phyloP scores from a whole-genome alignment of 2,113 vertebrate species.

The Otocyon megalotis region DNA sequence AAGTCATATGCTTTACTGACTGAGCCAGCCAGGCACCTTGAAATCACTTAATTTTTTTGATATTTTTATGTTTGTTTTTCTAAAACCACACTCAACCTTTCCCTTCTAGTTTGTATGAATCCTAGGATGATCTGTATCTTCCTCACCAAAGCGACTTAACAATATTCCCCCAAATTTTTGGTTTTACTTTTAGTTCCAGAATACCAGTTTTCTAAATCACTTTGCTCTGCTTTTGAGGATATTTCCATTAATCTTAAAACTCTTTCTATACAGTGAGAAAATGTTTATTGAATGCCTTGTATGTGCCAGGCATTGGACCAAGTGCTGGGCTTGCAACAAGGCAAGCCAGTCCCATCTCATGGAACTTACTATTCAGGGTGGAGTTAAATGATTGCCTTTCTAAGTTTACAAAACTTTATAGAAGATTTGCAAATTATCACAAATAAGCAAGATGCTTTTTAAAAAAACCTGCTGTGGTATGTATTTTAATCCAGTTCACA shows the following conservation, averaged over 20 bases:
- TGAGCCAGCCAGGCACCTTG: neutral
- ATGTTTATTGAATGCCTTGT: neutral
- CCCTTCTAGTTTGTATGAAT: neutral
- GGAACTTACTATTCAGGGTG: neutral
- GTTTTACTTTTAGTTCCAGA: slow-evolving; percentile 39
- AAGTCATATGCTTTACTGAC: neutral
- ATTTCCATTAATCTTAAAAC: neutral
- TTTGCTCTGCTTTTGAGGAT: neutral
- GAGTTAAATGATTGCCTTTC: neutral
- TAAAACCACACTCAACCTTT: neutral
- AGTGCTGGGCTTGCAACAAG: neutral
- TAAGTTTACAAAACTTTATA: neutral
- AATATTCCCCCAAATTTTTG: neutral
- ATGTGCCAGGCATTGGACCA: neutral
- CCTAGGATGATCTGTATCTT: slow-evolving; percentile 19
- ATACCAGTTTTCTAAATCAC: neutral
- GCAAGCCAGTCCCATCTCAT: neutral
- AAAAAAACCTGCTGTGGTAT: neutral
- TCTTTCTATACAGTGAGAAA: neutral
- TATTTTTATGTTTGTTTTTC: neutral
- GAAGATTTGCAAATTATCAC: neutral
- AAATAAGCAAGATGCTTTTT: neutral
- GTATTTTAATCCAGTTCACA: slow-evolving; percentile 8
- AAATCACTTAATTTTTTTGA: neutral
- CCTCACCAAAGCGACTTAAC: neutral